Evolutionary conservation across 2,888 invertebrate genomes (phyloP), one percentile per base, ranked within the genome.

Genomic region (Philereme transversata): DNA sequence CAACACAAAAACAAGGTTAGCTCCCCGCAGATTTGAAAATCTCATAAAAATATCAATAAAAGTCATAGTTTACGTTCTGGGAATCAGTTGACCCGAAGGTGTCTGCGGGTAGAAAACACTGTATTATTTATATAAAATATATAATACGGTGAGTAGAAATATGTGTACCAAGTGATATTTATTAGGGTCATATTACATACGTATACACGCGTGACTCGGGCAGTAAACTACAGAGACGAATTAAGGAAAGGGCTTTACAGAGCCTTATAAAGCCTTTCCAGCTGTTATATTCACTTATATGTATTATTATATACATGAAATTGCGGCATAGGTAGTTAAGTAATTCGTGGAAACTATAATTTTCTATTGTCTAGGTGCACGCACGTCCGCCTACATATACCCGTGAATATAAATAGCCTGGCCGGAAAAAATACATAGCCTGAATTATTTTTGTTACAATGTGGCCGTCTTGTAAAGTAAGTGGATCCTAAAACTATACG

Each of bases 151-250:
- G 65, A 67, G 67, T 84, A 86, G 81, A 86, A 84, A 83, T 83
- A 82, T 82, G 81, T 79, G 77, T 78, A 78, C 74, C 81, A 73
- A 81, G 81, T 83, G 83, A 86, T 86, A 86, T 86, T 86, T 86
- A 86, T 86, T 86, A 84, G 78, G 84, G 86, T 82, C 81, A 81
- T 83, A 82, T 84, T 83, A 71, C 70, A 84, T 83, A 79, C 79
- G 79, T 78, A 80, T 78, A 80, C 77, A 81, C 79, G 76, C 83
- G 83, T 77, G 82, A 78, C 80, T 78, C 72, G 74, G 76, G 69
- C 70, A 74, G 72, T 60, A 68, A 51, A 35, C 49, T 1, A 0
- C 77, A 73, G 80, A 66, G 65, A 40, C 48, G 75, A 50, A 75
- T 54, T 69, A 6, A 49, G 65, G 9, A 34, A 38, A 40, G n/a